phyloP scores from a whole-genome alignment of 2,113 vertebrate genomes.

The Alethe diademata region DNA sequence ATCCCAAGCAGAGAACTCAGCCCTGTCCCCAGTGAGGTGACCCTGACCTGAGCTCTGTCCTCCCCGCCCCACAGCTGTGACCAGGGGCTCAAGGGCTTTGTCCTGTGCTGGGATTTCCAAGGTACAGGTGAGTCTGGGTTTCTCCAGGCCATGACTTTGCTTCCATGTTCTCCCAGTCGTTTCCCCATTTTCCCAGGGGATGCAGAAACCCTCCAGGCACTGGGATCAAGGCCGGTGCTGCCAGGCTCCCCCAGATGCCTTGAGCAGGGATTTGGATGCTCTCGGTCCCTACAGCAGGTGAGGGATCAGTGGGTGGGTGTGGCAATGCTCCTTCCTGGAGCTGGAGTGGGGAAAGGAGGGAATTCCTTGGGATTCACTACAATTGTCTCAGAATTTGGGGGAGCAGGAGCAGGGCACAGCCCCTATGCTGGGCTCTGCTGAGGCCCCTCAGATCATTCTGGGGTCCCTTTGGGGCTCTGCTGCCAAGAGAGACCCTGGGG shows the following conservation, averaged over 20 bases:
- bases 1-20: background rate
- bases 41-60: background rate
- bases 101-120: background rate
- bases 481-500: background rate
- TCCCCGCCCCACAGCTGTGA: background rate
- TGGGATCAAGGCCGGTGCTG: background rate
- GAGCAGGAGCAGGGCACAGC: background rate
- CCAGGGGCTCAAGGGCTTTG: background rate
- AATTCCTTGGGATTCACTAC: background rate
- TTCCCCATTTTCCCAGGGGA: background rate
- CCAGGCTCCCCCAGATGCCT: background rate
- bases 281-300: background rate
- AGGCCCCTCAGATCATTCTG: background rate
- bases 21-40: accelerated
- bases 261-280: background rate
- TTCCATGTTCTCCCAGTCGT: background rate
- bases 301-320: background rate
- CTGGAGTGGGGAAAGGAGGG: background rate
- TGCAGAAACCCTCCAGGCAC: background rate
- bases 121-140: background rate
- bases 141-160: background rate
- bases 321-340: background rate
- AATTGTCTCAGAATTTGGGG: background rate
- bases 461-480: too few relatives aligned
- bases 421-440: background rate